These are phyloP conservation scores for Seriola aureovittata DNA, from an alignment of 2,113 vertebrate genomes.

Conservation along the genomic window DNA sequence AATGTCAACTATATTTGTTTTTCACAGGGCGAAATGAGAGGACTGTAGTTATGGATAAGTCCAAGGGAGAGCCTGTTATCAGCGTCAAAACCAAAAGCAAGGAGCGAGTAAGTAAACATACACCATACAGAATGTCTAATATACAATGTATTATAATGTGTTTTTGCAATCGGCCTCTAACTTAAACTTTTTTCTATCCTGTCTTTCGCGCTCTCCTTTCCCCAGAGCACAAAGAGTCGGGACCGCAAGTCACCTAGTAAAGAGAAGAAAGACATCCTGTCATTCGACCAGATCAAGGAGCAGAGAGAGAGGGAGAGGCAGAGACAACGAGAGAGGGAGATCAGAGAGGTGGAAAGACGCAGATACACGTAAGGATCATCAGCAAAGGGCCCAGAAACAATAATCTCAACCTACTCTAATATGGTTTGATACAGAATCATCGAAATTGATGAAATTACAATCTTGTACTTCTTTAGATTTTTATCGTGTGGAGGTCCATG, in stretches of 20 bases:
- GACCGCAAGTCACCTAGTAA: slow-evolving; percentile 92
- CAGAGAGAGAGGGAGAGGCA: slow-evolving; percentile 94
- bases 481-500: neutral
- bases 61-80: slow-evolving; percentile 97
- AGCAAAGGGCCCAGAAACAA: neutral
- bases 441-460: too few species aligned
- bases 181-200: too few species aligned
- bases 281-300: slow-evolving; percentile 98
- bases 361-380: slow-evolving; percentile 80
- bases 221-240: slow-evolving; percentile 92
- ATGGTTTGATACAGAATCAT: neutral
- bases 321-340: slow-evolving; percentile 93
- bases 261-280: slow-evolving; percentile 94
- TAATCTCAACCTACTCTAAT: neutral
- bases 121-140: neutral
- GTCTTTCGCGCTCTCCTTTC: neutral
- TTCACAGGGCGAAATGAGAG: slow-evolving; percentile 87
- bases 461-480: neutral
- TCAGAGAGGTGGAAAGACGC: slow-evolving; percentile 93
- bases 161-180: neutral
- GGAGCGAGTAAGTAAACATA: slow-evolving; percentile 78
- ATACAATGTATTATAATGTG: neutral
- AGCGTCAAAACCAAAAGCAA: slow-evolving; percentile 94
- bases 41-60: slow-evolving; percentile 97
- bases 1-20: neutral